Base-by-base conservation (phyloP, 2,113 vertebrate species). In the Acinonyx jubatus region DNA sequence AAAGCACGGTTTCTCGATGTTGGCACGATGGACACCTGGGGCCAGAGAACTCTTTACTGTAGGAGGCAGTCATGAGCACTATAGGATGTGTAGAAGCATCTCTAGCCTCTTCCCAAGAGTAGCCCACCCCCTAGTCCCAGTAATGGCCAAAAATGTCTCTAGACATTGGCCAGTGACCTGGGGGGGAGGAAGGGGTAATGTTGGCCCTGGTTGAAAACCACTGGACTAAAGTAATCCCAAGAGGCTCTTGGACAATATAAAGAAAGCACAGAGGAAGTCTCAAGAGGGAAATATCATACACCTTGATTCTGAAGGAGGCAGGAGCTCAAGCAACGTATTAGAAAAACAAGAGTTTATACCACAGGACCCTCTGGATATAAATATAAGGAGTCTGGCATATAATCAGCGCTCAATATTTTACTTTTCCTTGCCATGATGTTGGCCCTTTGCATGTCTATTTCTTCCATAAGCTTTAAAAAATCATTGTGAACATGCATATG, bases 1-100 rank as follows among this genome's bases (percentile, higher is more conserved):
- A 94, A 91, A 79, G 50, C 21, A 38, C 13, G 6, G 14, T n/a
- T 87, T 91, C 82, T 91, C 71, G 80, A 7, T 29, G 68, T 41
- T 25, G 52, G 68, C 69, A 27, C 18, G 4, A 13, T 2, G 38
- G 55, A 52, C 45, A 14, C 23, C 7, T 6, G 1, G 66, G 27
- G 19, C 31, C 41, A 45, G 29, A 36, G 27, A 36, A 25, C 13
- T 57, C 31, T 8, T 50, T 38, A 19, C 1, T 29, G 41, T 5
- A 11, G 27, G 3, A 48, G 16, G 14, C 38, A 36, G 7, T 36
- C 66, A 33, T 2, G 18, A 23, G 11, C 57, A 31, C 16, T 29
- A 1, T 8, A 69, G 38, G 4, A 10, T 2, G 6, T 4, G 1
- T 52, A 61, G n/a, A 68, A 7, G 5, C 21, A 25, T 33, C 15